A percentile compares a stretch with the other conserved stretches of the same genome.
These are phyloP conservation scores for Phalacrocorax carbo DNA, from an alignment of 2,113 vertebrate species.

Conservation along the genomic window DNA sequence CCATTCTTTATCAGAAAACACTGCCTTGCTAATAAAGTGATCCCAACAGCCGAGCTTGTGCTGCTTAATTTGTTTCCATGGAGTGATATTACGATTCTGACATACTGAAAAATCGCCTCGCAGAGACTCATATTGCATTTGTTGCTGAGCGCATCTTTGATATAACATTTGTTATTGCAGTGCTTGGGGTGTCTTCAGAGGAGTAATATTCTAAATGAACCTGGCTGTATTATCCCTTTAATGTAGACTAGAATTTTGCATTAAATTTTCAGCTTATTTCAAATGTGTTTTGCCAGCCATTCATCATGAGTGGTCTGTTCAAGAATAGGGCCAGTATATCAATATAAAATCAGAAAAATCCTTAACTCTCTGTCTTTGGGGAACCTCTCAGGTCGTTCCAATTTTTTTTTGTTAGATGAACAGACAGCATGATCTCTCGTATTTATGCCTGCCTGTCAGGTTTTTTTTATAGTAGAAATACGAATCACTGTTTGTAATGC, in stretches of 20 bases:
- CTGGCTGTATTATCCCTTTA: slow-evolving; percentile 31
- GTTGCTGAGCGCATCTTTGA: slow-evolving; percentile 35
- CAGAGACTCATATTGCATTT: slow-evolving; percentile 46
- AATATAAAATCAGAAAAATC: slow-evolving; percentile 7
- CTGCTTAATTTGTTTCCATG: slow-evolving; percentile 70
- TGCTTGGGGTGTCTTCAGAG: slow-evolving; percentile 48
- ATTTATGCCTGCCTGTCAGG: slow-evolving; percentile 9
- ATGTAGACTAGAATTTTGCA: background rate
- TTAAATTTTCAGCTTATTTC: slow-evolving; percentile 28
- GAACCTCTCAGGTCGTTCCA: background rate
- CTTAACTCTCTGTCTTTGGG: background rate
- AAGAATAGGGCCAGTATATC: background rate
- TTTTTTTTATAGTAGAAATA: slow-evolving; percentile 20
- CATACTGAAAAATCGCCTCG: slow-evolving; percentile 55
- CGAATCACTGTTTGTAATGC: background rate
- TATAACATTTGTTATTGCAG: slow-evolving; percentile 42
- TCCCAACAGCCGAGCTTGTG: slow-evolving; percentile 21
- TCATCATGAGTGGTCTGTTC: background rate
- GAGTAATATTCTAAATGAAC: slow-evolving; percentile 61
- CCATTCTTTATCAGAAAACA: slow-evolving; percentile 10
- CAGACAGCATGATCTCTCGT: background rate
- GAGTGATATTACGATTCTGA: slow-evolving; percentile 58
- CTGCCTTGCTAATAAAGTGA: slow-evolving; percentile 40
- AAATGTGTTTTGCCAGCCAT: background rate
- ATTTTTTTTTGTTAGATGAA: slow-evolving; percentile 2